A percentile compares a stretch with the other conserved stretches of the same genome.
Evolutionary conservation across 2,113 vertebrate species (phyloP).

Genomic region (Dromiciops gliroides): DNA sequence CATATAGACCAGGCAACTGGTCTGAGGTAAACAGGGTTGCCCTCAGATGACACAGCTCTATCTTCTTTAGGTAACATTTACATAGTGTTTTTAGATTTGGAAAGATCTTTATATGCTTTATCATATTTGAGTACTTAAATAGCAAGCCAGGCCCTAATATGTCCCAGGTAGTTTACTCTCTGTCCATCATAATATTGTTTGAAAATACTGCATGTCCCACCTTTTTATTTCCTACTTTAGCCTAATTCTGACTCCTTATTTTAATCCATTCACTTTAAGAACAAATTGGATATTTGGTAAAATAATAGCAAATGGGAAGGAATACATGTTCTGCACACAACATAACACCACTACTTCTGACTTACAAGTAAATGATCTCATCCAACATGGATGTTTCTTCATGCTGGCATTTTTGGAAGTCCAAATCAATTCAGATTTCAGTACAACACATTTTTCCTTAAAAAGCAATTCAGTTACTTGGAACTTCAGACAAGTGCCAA

Average conservation of each 20-base stretch:
- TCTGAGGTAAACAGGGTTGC: background rate
- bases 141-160: background rate
- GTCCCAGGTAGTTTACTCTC: background rate
- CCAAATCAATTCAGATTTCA: background rate
- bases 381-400: background rate
- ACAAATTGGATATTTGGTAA: background rate
- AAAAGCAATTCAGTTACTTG: conserved; percentile 7
- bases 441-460: conserved; percentile 8
- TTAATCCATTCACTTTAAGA: conserved; percentile 31
- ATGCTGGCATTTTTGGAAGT: background rate
- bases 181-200: background rate
- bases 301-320: background rate
- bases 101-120: background rate
- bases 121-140: background rate
- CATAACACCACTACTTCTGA: background rate
- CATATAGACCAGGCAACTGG: background rate
- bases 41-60: background rate
- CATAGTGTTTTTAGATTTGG: background rate
- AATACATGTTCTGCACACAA: background rate
- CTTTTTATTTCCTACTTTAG: background rate
- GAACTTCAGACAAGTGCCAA: background rate
- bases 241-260: background rate
- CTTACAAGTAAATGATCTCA: background rate
- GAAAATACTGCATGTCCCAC: background rate
- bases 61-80: background rate